These are phyloP conservation scores for Chaetogeoica ovagalla DNA, from an alignment of 2,888 invertebrate species.

Conservation along the genomic window DNA sequence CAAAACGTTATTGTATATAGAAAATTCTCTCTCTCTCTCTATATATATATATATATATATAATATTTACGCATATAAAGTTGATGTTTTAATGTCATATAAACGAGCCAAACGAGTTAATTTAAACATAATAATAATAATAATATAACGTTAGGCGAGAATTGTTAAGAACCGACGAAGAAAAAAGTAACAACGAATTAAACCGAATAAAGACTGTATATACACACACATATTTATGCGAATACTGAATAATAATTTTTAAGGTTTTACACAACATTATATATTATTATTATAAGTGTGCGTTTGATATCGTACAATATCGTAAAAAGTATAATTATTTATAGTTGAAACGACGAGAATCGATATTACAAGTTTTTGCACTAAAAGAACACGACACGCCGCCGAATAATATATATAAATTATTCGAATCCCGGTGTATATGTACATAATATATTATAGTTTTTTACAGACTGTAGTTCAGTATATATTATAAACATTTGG, in stretches of 20 bases:
- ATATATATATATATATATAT: neutral
- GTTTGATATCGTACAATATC: neutral
- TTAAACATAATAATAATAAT: too few species aligned
- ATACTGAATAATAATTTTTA: constrained; percentile 1
- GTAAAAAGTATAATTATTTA: constrained; percentile 26
- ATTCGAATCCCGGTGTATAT: neutral
- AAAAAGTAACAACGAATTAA: neutral
- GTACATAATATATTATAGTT: too few species aligned
- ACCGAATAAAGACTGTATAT: neutral
- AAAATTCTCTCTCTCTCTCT: too few species aligned
- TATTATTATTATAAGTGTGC: neutral
- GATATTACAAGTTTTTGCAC: constrained; percentile 44
- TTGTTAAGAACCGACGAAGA: neutral
- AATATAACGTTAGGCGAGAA: neutral
- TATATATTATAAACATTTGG: too few species aligned
- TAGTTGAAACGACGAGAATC: constrained; percentile 13
- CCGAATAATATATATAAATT: constrained; percentile 29
- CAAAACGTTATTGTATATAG: constrained; percentile 9
- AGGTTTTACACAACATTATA: neutral
- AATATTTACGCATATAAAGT: neutral
- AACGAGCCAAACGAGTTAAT: neutral
- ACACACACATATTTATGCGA: neutral
- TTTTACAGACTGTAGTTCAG: too few species aligned
- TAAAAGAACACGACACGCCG: neutral
- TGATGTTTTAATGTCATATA: constrained; percentile 31